Evolutionary conservation across 64 coral and sea anemone species (phyloP).

Genomic region (Stylophora pistillata): DNA sequence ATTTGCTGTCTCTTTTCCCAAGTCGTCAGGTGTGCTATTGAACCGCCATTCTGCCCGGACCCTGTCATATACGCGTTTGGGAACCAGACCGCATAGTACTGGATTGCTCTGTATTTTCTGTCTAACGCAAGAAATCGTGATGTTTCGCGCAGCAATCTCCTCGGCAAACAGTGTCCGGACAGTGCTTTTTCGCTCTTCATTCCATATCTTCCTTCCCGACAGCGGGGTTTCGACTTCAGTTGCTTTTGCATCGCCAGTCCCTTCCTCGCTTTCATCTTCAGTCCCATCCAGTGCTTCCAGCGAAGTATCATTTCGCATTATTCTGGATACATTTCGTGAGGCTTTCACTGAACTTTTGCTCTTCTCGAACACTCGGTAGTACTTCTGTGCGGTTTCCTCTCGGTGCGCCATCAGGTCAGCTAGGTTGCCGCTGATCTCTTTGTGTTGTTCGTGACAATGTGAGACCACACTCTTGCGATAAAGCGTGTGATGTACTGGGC

Average conservation of each 20-base stretch:
- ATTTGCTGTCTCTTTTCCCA: background rate
- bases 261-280: background rate
- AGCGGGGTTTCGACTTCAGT: background rate
- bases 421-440: slow-evolving; percentile 28
- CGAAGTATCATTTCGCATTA: slow-evolving; percentile 62
- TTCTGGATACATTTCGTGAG: slow-evolving; percentile 53
- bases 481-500: slow-evolving; percentile 42
- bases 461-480: slow-evolving; percentile 63
- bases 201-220: background rate
- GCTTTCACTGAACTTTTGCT: slow-evolving; percentile 8
- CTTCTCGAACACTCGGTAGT: slow-evolving; percentile 64
- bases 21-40: background rate
- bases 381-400: slow-evolving; percentile 55
- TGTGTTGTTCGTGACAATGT: slow-evolving; percentile 31
- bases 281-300: background rate
- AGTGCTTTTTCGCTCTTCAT: background rate
- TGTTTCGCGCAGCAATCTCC: background rate
- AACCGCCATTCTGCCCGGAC: background rate
- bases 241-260: background rate
- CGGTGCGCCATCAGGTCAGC: slow-evolving; percentile 58
- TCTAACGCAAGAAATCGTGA: background rate
- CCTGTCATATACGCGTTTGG: background rate
- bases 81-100: background rate
- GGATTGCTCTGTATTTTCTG: background rate
- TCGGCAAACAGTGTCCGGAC: background rate